Percentiles rank a stretch among this genome's conserved stretches.
Evolutionary conservation across 2,113 vertebrate species (phyloP).

Genomic region (Aplodontia rufa): DNA sequence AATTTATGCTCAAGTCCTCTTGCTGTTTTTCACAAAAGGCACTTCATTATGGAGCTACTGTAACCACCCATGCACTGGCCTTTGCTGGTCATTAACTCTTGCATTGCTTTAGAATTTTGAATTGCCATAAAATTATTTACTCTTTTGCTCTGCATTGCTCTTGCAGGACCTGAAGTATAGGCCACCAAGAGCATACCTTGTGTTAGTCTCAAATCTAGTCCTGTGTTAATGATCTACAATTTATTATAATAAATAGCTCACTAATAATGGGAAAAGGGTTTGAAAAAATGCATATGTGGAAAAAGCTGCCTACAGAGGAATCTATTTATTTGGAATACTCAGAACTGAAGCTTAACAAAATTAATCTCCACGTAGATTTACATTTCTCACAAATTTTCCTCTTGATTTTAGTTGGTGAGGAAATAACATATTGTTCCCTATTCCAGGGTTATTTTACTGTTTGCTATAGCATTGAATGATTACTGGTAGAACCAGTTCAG

Average conservation of each 20-base stretch:
- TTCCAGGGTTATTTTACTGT: neutral
- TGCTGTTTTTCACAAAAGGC: conserved; percentile 35
- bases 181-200: neutral
- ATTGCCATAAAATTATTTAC: too few relatives aligned
- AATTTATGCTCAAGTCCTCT: neutral
- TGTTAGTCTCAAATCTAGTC: neutral
- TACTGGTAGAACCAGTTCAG: neutral
- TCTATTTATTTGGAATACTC: conserved; percentile 45
- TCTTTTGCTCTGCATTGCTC: too few relatives aligned
- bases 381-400: neutral
- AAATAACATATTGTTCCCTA: neutral
- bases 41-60: neutral
- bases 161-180: neutral
- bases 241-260: conserved; percentile 21
- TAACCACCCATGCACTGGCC: neutral
- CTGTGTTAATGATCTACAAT: neutral
- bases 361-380: neutral
- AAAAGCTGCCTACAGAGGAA: neutral
- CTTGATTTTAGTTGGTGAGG: conserved; percentile 27
- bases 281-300: neutral
- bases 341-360: conserved; percentile 65
- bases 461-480: conserved; percentile 10
- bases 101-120: too few relatives aligned
- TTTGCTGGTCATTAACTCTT: neutral
- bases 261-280: neutral